Percentiles rank a stretch among this genome's conserved stretches.
These are phyloP conservation scores for Drosophila putrida DNA, from an alignment of 2,888 invertebrate genomes.

Conservation along the genomic window DNA sequence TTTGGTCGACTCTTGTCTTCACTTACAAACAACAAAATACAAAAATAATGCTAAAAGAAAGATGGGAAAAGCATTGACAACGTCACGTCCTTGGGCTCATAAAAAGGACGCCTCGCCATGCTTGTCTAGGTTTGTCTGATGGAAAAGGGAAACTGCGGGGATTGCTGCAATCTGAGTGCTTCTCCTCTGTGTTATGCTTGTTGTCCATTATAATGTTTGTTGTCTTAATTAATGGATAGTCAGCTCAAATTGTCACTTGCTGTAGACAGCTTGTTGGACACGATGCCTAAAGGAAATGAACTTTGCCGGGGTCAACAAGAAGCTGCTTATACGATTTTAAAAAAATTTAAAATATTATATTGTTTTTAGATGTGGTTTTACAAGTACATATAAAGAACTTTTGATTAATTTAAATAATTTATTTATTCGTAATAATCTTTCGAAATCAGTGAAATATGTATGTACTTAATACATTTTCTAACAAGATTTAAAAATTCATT, in stretches of 20 bases:
- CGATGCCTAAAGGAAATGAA: constrained; percentile 49
- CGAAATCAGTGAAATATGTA: too few species aligned
- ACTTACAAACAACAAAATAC: not conserved
- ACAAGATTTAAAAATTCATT: too few species aligned
- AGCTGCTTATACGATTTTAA: not conserved
- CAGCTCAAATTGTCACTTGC: constrained; percentile 31
- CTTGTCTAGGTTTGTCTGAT: not conserved
- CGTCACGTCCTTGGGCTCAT: constrained; percentile 57
- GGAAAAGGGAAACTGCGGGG: not conserved
- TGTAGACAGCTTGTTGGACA: constrained; percentile 27
- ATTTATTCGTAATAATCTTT: too few species aligned
- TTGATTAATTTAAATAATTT: too few species aligned
- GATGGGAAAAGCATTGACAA: constrained; percentile 51
- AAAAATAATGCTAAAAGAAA: constrained; percentile 9
- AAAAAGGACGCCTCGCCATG: constrained; percentile 32
- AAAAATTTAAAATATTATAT: not conserved
- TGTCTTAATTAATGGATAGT: constrained; percentile 66
- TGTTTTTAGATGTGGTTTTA: not conserved
- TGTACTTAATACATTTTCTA: too few species aligned
- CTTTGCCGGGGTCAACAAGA: constrained; percentile 18
- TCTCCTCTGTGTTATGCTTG: constrained; percentile 19
- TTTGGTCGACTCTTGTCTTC: constrained; percentile 13
- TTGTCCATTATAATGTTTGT: constrained; percentile 57
- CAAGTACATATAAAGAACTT: too few species aligned
- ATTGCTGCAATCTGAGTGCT: constrained; percentile 8